These are phyloP conservation scores for Plodia interpunctella DNA, from an alignment of 1,140 invertebrate genomes.

Conservation along the genomic window DNA sequence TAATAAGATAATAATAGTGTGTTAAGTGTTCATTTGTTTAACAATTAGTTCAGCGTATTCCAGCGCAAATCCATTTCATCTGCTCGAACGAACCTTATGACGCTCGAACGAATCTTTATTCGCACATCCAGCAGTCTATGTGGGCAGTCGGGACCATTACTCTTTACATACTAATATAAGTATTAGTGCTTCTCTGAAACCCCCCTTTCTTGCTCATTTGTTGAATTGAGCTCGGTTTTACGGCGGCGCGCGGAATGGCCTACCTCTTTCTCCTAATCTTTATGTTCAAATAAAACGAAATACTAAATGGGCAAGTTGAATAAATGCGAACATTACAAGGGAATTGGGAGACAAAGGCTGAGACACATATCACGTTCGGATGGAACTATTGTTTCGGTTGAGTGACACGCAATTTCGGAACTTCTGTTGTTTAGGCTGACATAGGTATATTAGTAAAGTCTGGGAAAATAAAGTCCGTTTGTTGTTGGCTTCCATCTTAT, in stretches of 20 bases:
- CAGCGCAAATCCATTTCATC: too few relatives aligned
- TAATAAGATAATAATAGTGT: too few relatives aligned
- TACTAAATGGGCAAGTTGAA: background rate
- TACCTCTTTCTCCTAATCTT: slow-evolving; percentile 5
- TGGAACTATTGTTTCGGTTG: background rate
- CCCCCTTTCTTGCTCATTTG: background rate
- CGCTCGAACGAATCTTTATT: too few relatives aligned
- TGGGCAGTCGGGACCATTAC: background rate
- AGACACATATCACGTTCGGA: background rate
- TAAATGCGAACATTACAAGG: background rate
- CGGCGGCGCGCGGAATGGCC: slow-evolving; percentile 3
- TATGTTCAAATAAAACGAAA: slow-evolving; percentile 3
- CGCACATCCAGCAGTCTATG: too few relatives aligned
- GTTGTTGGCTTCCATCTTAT: too few relatives aligned
- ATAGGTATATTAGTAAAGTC: too few relatives aligned
- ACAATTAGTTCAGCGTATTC: too few relatives aligned
- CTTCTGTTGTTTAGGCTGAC: too few relatives aligned
- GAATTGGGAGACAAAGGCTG: background rate
- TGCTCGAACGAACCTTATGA: too few relatives aligned
- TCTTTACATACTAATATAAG: background rate
- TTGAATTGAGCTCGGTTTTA: background rate
- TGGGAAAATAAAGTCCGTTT: background rate
- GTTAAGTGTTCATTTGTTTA: too few relatives aligned
- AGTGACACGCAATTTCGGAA: background rate
- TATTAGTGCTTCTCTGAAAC: background rate